Percentiles rank a stretch among this genome's conserved stretches.
These are phyloP conservation scores for Anthonomus grandis DNA, from an alignment of 1,140 invertebrate species.

Conservation along the genomic window DNA sequence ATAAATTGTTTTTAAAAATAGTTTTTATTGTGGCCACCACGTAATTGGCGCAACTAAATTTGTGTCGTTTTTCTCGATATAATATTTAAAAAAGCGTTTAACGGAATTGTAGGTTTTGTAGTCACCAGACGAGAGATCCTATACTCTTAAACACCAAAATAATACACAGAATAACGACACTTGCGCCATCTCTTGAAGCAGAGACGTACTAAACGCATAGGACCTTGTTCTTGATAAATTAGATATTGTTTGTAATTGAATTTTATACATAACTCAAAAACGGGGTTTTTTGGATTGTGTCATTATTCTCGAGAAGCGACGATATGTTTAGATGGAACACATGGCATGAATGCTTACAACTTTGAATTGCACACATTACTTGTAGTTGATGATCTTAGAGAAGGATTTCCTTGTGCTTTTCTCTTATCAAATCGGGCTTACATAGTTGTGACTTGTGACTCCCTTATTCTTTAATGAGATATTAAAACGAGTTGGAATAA, in stretches of 20 bases:
- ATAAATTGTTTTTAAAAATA: too few species aligned
- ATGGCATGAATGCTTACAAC: slow-evolving; percentile 14
- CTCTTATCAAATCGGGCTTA: slow-evolving; percentile 11
- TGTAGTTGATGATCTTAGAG: slow-evolving; percentile 12
- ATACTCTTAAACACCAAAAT: too few species aligned
- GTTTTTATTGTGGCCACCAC: too few species aligned
- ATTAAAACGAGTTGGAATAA: not conserved
- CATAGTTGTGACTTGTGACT: not conserved
- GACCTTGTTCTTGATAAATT: not conserved
- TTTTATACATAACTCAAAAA: too few species aligned
- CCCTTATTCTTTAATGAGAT: slow-evolving; percentile 4
- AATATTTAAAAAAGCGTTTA: not conserved
- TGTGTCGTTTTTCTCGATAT: too few species aligned
- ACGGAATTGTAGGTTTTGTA: not conserved
- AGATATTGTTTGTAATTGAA: too few species aligned
- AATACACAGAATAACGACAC: too few species aligned
- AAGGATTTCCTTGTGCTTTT: slow-evolving; percentile 16
- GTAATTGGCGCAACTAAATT: too few species aligned
- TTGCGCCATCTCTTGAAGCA: too few species aligned
- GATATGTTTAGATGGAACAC: slow-evolving; percentile 21
- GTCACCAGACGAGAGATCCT: too few species aligned
- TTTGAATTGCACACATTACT: slow-evolving; percentile 17
- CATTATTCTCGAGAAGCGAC: not conserved
- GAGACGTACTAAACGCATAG: not conserved
- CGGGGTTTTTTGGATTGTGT: not conserved